These are phyloP conservation scores for Periplaneta americana DNA, from an alignment of 1,140 invertebrate genomes.

Conservation along the genomic window DNA sequence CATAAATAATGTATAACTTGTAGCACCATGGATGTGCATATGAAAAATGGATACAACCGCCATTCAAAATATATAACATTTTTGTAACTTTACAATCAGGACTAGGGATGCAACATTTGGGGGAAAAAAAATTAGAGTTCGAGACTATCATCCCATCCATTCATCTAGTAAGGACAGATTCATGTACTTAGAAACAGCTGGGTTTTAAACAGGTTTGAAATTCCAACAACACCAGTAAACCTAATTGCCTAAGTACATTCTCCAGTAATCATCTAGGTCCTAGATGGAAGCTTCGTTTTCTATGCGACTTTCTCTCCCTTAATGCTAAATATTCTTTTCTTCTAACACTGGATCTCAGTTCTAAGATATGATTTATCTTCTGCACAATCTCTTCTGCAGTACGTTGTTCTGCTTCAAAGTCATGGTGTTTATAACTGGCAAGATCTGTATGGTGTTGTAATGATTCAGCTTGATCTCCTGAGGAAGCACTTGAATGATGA, in stretches of 20 bases:
- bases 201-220: neutral
- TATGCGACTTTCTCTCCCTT: slow-evolving; percentile 52
- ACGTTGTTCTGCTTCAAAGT: slow-evolving; percentile 75
- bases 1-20: neutral
- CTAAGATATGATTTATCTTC: slow-evolving; percentile 83
- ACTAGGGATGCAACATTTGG: neutral
- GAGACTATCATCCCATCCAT: neutral
- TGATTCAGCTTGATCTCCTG: neutral
- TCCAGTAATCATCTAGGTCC: slow-evolving; percentile 27
- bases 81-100: neutral
- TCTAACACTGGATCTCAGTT: slow-evolving; percentile 68
- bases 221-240: neutral
- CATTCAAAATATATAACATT: neutral
- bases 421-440: slow-evolving; percentile 72
- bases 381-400: slow-evolving; percentile 76
- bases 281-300: slow-evolving; percentile 48
- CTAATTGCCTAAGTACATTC: neutral
- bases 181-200: neutral
- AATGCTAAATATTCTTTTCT: slow-evolving; percentile 68
- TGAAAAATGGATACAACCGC: neutral
- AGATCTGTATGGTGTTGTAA: slow-evolving; percentile 31
- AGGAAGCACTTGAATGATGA: slow-evolving; percentile 3
- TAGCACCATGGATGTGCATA: neutral
- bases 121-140: neutral
- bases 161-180: neutral